Base-by-base conservation (phyloP, 1,140 invertebrate species). In the Eurosta solidaginis region DNA sequence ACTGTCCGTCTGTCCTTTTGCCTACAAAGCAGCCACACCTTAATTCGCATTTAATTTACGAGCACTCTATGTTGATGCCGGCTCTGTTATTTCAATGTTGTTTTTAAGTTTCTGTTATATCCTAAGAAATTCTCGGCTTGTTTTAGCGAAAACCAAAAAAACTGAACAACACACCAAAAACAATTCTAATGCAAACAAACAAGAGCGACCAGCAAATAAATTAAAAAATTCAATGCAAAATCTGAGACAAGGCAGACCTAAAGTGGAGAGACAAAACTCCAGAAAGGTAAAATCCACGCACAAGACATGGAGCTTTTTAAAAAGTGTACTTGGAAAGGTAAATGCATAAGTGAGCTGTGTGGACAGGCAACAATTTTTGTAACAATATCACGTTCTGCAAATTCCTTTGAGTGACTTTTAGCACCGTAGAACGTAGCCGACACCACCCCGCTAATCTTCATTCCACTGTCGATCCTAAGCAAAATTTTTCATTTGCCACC, bases 31-130 rank as follows among this genome's bases (percentile, higher is more conserved):
- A 68, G 59, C 40, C 59, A 68, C 59, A 68, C 59, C 59, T 68
- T 68, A 68, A 40, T 68, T 68, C 27, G 59, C 59, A 68, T 68
- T 68, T 68, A 68, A 68, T 68, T 68, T 68, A 68, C 59, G 59
- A 68, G 59, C 59, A 36, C 22, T 40, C 40, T 33, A 33, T 68
- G 59, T 68, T 68, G 59, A 40, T 68, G 59, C 40, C 59, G n/a
- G 29, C 59, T 29, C 33, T 68, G 59, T 68, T 68, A 27, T 42
- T 68, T 40, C 27, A 33, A 29, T 27, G n/a, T n/a, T n/a, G n/a
- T n/a, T 9, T n/a, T 1, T 22, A 29, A 17, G 7, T 68, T 68
- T 40, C n/a, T 68, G 59, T 40, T 40, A 33, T 68, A 68, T 40
- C 59, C 36, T 40, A 68, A 33, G 33, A 68, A 68, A 68, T 68